Percentiles rank a stretch among this genome's conserved stretches.
Evolutionary conservation across 2,888 invertebrate species (phyloP).

Genomic region (Nephrotoma guestfalica): DNA sequence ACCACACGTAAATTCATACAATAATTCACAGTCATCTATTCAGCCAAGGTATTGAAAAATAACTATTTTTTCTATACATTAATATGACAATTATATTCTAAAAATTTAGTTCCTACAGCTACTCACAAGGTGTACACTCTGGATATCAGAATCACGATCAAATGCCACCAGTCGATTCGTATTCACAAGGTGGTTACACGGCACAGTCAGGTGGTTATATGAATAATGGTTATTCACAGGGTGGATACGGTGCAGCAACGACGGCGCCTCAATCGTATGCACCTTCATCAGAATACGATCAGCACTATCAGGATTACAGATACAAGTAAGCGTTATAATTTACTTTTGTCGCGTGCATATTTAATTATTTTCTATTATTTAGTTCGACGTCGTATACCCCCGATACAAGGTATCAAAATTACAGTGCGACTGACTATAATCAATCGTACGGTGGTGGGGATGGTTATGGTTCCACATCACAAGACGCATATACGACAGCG

Average conservation of each 20-base stretch:
- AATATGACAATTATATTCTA: neutral
- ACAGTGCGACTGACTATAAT: conserved; percentile 28
- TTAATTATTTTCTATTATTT: neutral
- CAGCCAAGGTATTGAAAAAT: neutral
- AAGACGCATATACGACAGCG: conserved; percentile 28
- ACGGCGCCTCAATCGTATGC: conserved; percentile 23
- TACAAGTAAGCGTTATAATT: conserved; percentile 21
- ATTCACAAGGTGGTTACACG: conserved; percentile 24
- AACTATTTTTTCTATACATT: neutral
- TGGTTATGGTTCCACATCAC: conserved; percentile 28
- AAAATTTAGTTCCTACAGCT: neutral
- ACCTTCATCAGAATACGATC: conserved; percentile 27
- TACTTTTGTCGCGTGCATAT: neutral
- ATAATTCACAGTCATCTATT: neutral
- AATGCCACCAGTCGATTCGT: conserved; percentile 28
- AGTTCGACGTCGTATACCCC: conserved; percentile 11
- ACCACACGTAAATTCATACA: conserved; percentile 10
- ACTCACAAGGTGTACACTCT: conserved; percentile 23
- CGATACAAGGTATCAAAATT: conserved; percentile 29
- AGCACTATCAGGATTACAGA: conserved; percentile 25
- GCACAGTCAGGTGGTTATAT: conserved; percentile 21
- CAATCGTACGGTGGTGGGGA: conserved; percentile 29
- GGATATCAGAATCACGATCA: conserved; percentile 27
- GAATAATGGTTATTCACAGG: conserved; percentile 30
- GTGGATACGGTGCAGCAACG: conserved; percentile 23